Evolutionary conservation across 2,797 vertebrate genomes (phyloP), one percentile per base, ranked within the genome.

Genomic region (Anableps anableps): DNA sequence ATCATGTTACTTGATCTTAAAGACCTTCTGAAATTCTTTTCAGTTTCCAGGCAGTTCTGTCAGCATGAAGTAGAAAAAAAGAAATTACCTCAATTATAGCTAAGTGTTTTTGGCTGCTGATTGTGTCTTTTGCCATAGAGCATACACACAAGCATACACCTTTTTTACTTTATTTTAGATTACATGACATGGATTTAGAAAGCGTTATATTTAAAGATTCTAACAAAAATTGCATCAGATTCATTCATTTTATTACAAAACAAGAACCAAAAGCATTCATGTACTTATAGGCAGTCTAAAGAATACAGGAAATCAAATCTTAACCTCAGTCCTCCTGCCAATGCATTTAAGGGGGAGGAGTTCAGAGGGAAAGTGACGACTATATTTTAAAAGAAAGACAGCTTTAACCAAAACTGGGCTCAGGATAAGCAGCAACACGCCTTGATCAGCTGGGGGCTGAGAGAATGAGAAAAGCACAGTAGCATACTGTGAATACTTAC

Each of bases 71-170:
- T 86, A 87, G 87, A 95, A 94, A 93, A 87, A 90, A 85, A 92
- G 92, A 94, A 92, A 94, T 94, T 87, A 93, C 93, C 91, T 90
- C 81, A 90, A 93, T 92, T 93, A 92, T 77, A 90, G 87, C 68
- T 91, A 94, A 94, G 90, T 93, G 90, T 84, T 91, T 83, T 89
- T 94, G 86, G 92, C 94, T 94, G 89, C 77, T 83, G 83, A 89
- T 73, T 68, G 73, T 48, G 29, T 76, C 55, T 72, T 78, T 29
- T 66, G 71, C 78, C 60, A 58, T 21, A 0, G 66, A 4, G 75
- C 76, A 60, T 36, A 71, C 50, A 79, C 58, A 17, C 84, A 80
- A 55, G 9, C 72, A 31, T 66, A n/a, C 76, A 41, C 36, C 2
- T 41, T 23, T 21, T 68, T 41, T 66, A 36, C 62, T 66, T 66